Base-by-base conservation (phyloP, 2,888 invertebrate species). In the Amblyjoppa fuscipennis region DNA sequence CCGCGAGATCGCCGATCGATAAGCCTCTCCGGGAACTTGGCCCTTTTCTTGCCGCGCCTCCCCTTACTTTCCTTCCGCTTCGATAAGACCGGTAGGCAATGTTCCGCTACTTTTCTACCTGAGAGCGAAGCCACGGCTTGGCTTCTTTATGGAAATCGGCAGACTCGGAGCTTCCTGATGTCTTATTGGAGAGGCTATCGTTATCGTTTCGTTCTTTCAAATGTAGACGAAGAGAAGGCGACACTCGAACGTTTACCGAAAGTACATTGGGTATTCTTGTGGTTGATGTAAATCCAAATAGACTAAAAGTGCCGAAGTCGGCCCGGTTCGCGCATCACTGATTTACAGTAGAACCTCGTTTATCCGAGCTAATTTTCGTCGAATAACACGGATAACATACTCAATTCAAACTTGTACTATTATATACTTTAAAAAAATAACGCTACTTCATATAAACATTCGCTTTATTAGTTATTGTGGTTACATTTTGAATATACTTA, bases 1-100 rank as follows among this genome's bases (percentile, higher is more conserved):
- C 69, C 78, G 5, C 61, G 68, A 78, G 78, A 82, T 76, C 79
- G 49, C 38, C 71, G 59, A 31, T 70, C 68, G 84, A 74, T 81
- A 70, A 80, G 56, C n/a, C 49, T 53, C 81, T 31, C 71, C 25
- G 31, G 49, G 11, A 68, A 68, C 59, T 49, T 61, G 68, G 49
- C 6, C 59, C 66, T 28, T 68, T 78, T 66, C 20, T 34, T 70
- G 70, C 78, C 61, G 53, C 41, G 41, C 11, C 45, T 38, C 38
- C 20, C 68, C 11, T 68, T 13, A 20, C 41, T 38, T 9, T n/a
- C 13, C 74, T 69, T 81, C 70, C 59, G 73, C 31, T 34, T n/a
- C 28, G 41, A 80, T 31, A 45, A 51, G 66, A 74, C 16, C n/a
- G 49, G 56, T 56, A 34, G 11, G 49, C 77, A 38, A 53, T 7